Base-by-base conservation (phyloP, 2,888 invertebrate species). In the Thysanoteuthis rhombus region DNA sequence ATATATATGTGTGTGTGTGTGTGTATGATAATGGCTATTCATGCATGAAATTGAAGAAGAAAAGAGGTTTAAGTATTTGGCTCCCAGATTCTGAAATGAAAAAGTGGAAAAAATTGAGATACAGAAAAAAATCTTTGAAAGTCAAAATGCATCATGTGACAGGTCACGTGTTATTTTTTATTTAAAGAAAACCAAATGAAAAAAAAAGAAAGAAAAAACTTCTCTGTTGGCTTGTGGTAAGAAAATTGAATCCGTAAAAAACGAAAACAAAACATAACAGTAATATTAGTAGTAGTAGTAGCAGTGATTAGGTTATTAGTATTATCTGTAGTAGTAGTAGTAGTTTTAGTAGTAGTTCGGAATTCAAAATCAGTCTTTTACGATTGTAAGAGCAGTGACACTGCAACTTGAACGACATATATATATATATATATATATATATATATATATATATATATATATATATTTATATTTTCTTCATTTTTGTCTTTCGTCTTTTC, bases 361-460 rank as follows among this genome's bases (percentile, higher is more conserved):
- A 52, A 75, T 36, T 75, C 22, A 8, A 75, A 75, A 75, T 36
- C 16, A 12, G 36, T 19, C 40, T 25, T 6, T 16, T 90, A 39
- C 40, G 39, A 90, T 90, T 40, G 28, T 42, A 90, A 90, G 16
- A 40, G 40, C 38, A 90, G 25, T 22, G 25, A 25, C 32, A 39
- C 32, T 90, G 90, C 90, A 22, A 38, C 25, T n/a, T 89, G 28
- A 89, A 89, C n/a, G 3, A 90, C 6, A 32, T n/a, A 32, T 32
- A 90, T 90, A 90, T 36, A 90, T 36, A 90, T 90, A 90, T 39
- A 90, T 90, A 39, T 90, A 90, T 90, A 90, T 39, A 90, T 90
- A 40, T 39, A 90, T 90, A 40, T 39, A 90, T 90, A 90, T 39
- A 90, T 90, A 90, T 39, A 90, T 90, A 90, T 39, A 90, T 90